Base-by-base conservation (phyloP, 1,140 invertebrate genomes). In the Dryas iulia region DNA sequence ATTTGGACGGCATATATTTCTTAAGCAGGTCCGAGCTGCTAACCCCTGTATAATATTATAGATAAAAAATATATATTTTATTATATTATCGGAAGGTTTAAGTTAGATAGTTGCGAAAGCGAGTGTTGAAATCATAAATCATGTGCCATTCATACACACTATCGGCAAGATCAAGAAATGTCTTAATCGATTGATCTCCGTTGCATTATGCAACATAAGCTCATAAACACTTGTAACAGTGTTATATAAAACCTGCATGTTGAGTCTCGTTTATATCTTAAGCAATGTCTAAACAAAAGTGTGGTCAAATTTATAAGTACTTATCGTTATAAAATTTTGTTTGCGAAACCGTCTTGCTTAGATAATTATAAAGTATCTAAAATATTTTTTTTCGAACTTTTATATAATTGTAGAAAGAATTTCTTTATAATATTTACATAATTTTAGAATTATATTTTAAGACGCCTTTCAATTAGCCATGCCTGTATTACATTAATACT, bases 121-220 rank as follows among this genome's bases (percentile, higher is more conserved):
- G 57, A 25, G 8, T 61, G 58, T 58, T 66, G 59, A n/a, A 67
- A 66, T 30, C 23, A 21, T 33, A 31, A 30, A 59, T 63, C 65
- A 59, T 60, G 60, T 66, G 58, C 63, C 59, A 30, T 63, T 67
- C 59, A 63, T 65, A 67, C 26, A 26, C 33, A 10, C 11, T 72
- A 72, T 72, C 69, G 26, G 60, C 57, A 21, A 26, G 65, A 72
- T 62, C 64, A 67, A 61, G 59, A 62, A 66, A 57, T 71, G 53
- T 72, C 70, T 72, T 72, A 72, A 72, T 72, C 70, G 70, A 72
- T 71, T 66, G 63, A 71, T 71, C 69, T 66, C 53, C 59, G 54
- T 67, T 72, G 39, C 59, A 58, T 67, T 67, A 71, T 65, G 52
- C 54, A 39, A 47, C 18, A 10, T 3, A 3, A 47, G 28, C 39